Evolutionary conservation across 1,140 invertebrate genomes (phyloP), one percentile per base, ranked within the genome.

Genomic region (Mamestra configurata): DNA sequence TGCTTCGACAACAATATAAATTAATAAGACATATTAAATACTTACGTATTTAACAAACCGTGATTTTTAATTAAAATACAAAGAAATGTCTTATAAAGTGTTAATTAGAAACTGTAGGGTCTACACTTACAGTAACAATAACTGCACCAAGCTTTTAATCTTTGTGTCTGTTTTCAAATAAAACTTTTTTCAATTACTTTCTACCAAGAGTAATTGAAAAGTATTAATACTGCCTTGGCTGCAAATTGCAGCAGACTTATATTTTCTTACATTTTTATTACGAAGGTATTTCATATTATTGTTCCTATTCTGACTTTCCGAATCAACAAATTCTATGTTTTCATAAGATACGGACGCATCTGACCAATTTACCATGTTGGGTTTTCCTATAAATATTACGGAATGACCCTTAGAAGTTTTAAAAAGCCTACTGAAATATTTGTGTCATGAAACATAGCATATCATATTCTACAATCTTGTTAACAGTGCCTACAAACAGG

Each of bases 141-240:
- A 40, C n/a, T 66, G 61, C 61, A 27, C 31, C 24, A 66, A 40
- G 40, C 66, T 70, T 70, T 49, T 46, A 70, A 70, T 70, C 40
- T 27, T 70, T 70, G 20, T 61, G 15, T 27, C 22, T 70, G 66
- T 11, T 70, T 46, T 68, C 40, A 68, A 46, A 46, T 68, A 46
- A 24, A 46, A 68, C 40, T 46, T 64, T 64, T 64, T 64, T 40
- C n/a, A 64, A 64, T 64, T 64, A 64, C 59, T 64, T 40, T n/a
- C 64, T 46, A 46, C 20, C 20, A n/a, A 37, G 31, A 15, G 37
- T 24, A 68, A 46, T 46, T 49, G n/a, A 66, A 66, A 70, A 70
- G 40, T 70, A 46, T 70, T 46, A 49, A 24, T 18, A n/a, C n/a
- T 37, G 37, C 10, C 18, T 66, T 40, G 37, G 22, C 11, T 68